phyloP scores from a whole-genome alignment of 2,113 vertebrate genomes.

The Gasterosteus nipponicus region DNA sequence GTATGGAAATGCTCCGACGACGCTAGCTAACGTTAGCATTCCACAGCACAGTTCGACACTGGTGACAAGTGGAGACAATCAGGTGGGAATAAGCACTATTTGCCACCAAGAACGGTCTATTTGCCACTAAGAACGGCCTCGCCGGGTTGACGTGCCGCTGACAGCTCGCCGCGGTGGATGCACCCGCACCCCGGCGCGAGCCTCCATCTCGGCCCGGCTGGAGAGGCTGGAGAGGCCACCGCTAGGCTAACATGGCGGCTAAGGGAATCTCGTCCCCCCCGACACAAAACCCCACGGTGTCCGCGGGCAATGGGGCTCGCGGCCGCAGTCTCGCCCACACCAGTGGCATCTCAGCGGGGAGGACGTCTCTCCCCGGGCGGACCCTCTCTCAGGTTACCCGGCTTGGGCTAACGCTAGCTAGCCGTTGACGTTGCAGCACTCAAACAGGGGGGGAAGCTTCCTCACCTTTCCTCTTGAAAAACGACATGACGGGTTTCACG shows the following conservation, averaged over 20 bases:
- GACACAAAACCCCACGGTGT: neutral
- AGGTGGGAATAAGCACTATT: neutral
- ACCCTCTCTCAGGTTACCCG: neutral
- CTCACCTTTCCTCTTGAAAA: conserved; percentile 91
- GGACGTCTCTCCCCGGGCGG: neutral
- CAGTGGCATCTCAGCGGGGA: neutral
- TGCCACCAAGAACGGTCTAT: neutral
- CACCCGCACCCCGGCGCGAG: neutral
- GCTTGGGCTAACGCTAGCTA: neutral
- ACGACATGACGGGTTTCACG: conserved; percentile 84
- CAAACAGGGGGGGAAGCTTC: conserved; percentile 45
- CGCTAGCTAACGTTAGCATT: conserved; percentile 20
- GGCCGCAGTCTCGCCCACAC: neutral
- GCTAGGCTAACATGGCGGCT: conserved; percentile 60
- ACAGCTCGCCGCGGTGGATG: neutral
- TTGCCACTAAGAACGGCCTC: neutral
- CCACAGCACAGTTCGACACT: neutral
- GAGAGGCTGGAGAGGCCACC: conserved; percentile 44
- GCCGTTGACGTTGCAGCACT: conserved; percentile 52
- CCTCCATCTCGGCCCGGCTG: neutral
- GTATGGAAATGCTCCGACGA: neutral
- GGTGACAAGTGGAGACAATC: neutral
- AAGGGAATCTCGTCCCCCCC: neutral
- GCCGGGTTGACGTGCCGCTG: fast-evolving
- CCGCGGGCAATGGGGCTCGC: neutral